Evolutionary conservation across 2,113 vertebrate genomes (phyloP), one percentile per base, ranked within the genome.

Genomic region (Jaculus jaculus): DNA sequence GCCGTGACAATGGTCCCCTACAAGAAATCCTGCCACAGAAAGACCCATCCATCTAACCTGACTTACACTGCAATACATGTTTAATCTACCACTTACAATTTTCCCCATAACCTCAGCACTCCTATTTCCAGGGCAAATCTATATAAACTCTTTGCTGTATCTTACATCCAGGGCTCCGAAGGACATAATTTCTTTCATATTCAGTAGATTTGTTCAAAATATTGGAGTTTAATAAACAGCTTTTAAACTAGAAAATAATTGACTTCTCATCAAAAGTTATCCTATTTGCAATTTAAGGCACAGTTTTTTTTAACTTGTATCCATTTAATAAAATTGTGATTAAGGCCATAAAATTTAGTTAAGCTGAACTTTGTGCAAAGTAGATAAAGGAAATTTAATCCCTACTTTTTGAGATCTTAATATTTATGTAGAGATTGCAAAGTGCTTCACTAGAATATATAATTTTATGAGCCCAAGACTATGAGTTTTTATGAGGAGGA

Each of bases 11-110:
- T 69, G 60, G 84, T 80, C 82, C 61, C 54, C 58, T 84, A 78
- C 73, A 71, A 95, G 90, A 95, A 95, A 94, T 58, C 34, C 58
- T 92, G 71, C 60, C 80, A 73, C 51, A 0, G 0, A 91, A 91
- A 92, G 60, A 84, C 28, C 85, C 58, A 58, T 81, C 87, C 74
- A 86, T 93, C 82, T 85, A 79, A 63, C 20, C 51, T 92, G 78
- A 92, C 54, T 91, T 96, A 82, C 54, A 95, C 68, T 71, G 82
- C 82, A 95, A 94, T 61, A 95, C 94, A 83, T 74, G 80, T 63
- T 94, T 95, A 78, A 89, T 87, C 87, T 88, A 37, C 69, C 79
- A 26, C 74, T 85, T 85, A 93, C 65, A 88, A 51, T 87, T 81
- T 82, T 93, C 81, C 81, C 65, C 89, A 80, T 82, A 95, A 94